A percentile compares a stretch with the other conserved stretches of the same genome.
Conservation (phyloP, 2,797 vertebrate species). For the Poecilia wingei region DNA sequence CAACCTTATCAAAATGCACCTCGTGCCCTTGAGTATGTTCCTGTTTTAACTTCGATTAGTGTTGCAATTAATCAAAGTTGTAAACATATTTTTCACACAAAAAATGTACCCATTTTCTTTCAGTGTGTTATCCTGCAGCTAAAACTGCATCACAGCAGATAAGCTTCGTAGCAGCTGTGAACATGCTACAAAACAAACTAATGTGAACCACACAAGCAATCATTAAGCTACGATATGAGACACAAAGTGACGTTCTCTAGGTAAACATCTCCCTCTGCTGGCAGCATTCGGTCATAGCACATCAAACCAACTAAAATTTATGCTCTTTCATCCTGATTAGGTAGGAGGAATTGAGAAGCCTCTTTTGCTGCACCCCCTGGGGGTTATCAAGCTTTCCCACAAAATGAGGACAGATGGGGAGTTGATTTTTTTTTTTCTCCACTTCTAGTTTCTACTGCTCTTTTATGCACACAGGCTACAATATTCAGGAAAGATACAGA, state of each 20-base stretch:
- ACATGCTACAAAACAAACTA: conserved; percentile 2
- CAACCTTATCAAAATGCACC: not conserved
- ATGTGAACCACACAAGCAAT: conserved; percentile 4
- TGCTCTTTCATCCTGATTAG: conserved; percentile 20
- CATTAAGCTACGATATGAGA: conserved; percentile 6
- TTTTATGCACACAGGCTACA: not conserved
- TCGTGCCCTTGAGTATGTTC: conserved; percentile 9
- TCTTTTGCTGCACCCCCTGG: conserved; percentile 33
- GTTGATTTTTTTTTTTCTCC: conserved; percentile 32
- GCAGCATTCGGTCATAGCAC: conserved; percentile 10
- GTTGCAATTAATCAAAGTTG: conserved; percentile 10
- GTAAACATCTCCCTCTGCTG: conserved; percentile 70
- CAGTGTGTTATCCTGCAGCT: not conserved
- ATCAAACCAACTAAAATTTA: not conserved
- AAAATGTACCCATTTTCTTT: not conserved
- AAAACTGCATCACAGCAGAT: not conserved
- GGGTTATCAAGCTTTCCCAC: conserved; percentile 31
- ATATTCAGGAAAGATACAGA: not conserved
- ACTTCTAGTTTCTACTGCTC: conserved; percentile 16
- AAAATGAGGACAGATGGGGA: conserved; percentile 30
- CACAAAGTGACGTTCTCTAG: conserved; percentile 10
- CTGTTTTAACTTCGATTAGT: conserved; percentile 17
- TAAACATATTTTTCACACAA: conserved; percentile 8
- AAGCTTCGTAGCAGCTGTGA: not conserved
- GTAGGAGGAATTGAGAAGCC: conserved; percentile 20